Conservation (phyloP, 2,888 invertebrate species). For the Heteromyza rotundicornis region DNA sequence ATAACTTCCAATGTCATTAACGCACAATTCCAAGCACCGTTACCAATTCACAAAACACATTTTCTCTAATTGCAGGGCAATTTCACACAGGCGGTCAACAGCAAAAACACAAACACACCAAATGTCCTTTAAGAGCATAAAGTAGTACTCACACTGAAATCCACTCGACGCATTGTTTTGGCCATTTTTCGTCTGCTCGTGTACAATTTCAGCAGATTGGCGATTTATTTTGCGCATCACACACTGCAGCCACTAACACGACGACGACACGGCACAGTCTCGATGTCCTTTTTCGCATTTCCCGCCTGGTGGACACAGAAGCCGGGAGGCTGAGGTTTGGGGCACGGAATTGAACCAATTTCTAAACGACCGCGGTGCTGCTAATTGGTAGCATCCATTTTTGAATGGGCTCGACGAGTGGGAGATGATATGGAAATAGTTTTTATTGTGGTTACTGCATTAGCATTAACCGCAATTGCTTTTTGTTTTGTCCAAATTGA, state of each 20-base stretch:
- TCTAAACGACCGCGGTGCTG: not conserved
- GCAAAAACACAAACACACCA: not conserved
- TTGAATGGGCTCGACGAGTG: not conserved
- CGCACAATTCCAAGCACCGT: not conserved
- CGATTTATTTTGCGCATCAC: too few relatives aligned
- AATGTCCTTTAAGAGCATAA: not conserved
- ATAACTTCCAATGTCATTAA: too few relatives aligned
- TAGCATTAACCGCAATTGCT: not conserved
- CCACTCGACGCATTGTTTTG: not conserved
- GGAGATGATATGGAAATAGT: not conserved
- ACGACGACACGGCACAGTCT: not conserved
- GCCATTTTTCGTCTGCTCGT: not conserved
- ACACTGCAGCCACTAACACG: not conserved
- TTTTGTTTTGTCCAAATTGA: not conserved
- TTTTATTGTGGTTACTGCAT: not conserved
- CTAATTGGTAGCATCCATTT: slow-evolving; percentile 1
- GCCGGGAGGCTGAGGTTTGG: too few relatives aligned
- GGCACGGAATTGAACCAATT: too few relatives aligned
- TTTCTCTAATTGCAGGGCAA: not conserved
- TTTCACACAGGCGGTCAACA: not conserved
- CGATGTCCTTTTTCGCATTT: not conserved
- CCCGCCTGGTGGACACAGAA: too few relatives aligned
- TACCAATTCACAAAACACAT: not conserved
- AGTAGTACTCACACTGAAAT: not conserved
- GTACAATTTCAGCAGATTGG: not conserved